A percentile compares a stretch with the other conserved stretches of the same genome.
Conservation (phyloP, 2,797 vertebrate genomes). For the Galagoides demidoff region DNA sequence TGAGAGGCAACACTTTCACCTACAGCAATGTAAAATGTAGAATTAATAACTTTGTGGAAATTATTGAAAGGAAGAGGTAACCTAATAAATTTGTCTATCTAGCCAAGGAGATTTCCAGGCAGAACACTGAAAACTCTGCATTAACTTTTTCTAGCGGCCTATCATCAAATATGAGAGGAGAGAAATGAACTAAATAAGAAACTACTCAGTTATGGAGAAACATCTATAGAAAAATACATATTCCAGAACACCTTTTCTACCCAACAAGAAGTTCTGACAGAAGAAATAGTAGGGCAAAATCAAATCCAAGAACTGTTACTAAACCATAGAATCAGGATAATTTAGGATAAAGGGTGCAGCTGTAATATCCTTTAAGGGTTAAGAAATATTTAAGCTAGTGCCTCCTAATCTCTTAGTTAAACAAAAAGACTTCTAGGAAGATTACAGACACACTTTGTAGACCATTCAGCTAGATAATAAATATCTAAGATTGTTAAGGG, state of each 20-base stretch:
- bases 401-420: background rate
- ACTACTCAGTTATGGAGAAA: background rate
- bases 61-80: background rate
- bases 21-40: background rate
- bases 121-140: background rate
- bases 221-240: background rate
- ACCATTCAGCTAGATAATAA: background rate
- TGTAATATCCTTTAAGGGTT: background rate
- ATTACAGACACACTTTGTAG: background rate
- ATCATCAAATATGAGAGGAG: background rate
- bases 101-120: background rate
- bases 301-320: background rate
- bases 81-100: background rate
- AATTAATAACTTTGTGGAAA: background rate
- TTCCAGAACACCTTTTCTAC: background rate
- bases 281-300: background rate
- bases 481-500: background rate
- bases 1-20: background rate
- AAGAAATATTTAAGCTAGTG: background rate
- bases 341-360: background rate
- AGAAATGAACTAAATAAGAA: slow-evolving; percentile 17
- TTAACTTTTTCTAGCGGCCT: background rate
- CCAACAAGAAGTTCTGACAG: background rate
- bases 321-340: background rate
- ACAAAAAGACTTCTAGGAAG: slow-evolving; percentile 19